Base-by-base conservation (phyloP, 2,888 invertebrate genomes). In the Megamerina dolium region DNA sequence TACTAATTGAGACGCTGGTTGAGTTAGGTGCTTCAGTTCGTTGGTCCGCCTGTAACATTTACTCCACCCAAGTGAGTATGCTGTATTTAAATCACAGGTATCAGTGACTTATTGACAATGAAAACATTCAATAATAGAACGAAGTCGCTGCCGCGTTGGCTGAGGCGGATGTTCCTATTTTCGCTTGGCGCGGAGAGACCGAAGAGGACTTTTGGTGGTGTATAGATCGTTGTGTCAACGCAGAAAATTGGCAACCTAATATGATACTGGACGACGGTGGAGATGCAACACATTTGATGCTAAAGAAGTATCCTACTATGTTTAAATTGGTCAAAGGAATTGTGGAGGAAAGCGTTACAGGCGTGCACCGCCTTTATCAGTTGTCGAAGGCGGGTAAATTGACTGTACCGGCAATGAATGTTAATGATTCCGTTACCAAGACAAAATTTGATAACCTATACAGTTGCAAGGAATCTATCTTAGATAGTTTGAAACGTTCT, bases 181-280 rank as follows among this genome's bases (percentile, higher is more conserved):
- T 92, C 74, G 92, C 95, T 10, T 96, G 96, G 96, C 86, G 94
- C 42, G 93, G 94, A 0, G 94, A 96, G 71, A 90, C 91, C 5
- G 96, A 96, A 68, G 95, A 96, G 64, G 96, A 96, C 60, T 96
- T 96, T 73, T 96, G 96, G 96, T 96, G 95, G 95, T 94, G 94
- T 67, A 96, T 96, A 58, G 95, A 96, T 73, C 88, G 88, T 64
- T 94, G 95, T 70, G 85, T 96, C 3, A 89, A 89, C 55, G 81
- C 85, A 0, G 87, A 90, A 55, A 82, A 84, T 60, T 97, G 96
- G 96, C 91, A 92, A 63, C 95, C 96, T 4, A 97, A 97, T 72
- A 92, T 96, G 89, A 94, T 96, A 60, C 74, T 96, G 50, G 96
- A 96, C 65, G 95, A 96, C 68, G 96, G 96, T 0, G 96, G 96